Percentiles rank a stretch among this genome's conserved stretches.
phyloP scores from a whole-genome alignment of 2,888 invertebrate genomes.

The Cloeon dipterum region DNA sequence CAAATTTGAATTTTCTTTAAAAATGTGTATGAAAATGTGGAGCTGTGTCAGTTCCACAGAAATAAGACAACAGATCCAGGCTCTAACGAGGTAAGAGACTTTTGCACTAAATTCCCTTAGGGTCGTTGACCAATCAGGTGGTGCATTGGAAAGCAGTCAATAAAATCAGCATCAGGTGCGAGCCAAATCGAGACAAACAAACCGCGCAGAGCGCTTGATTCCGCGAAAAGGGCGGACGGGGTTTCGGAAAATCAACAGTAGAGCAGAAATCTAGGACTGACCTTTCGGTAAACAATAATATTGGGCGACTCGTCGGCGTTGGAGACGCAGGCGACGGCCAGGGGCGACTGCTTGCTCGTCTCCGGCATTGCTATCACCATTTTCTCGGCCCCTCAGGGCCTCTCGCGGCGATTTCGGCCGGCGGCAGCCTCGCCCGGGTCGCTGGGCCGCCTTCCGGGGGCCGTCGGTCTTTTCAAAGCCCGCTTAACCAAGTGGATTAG shows the following conservation, averaged over 20 bases:
- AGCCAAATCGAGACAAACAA: not conserved
- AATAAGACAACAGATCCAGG: no score
- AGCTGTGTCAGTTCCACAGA: no score
- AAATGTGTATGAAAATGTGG: not conserved
- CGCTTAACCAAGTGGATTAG: no score
- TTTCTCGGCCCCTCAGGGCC: constrained; percentile 8
- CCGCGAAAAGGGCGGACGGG: not conserved
- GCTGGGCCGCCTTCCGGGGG: constrained; percentile 9
- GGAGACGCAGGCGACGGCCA: constrained; percentile 23
- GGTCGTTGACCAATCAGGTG: not conserved
- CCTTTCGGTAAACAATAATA: constrained; percentile 73
- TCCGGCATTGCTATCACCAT: constrained; percentile 1
- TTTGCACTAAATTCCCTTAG: no score
- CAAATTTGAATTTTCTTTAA: constrained; percentile 4
- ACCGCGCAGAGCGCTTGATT: not conserved
- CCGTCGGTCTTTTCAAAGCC: constrained; percentile 8
- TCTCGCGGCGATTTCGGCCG: constrained; percentile 14
- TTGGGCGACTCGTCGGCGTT: constrained; percentile 63
- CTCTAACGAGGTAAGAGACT: no score
- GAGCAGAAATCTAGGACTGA: constrained; percentile 16
- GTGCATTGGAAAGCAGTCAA: not conserved
- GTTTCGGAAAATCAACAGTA: no score
- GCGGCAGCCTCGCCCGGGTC: constrained; percentile 16
- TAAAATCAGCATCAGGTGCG: not conserved
- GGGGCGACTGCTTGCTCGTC: constrained; percentile 10